Conservation (phyloP, 1,140 invertebrate species). For the Magallana ariakensis region DNA sequence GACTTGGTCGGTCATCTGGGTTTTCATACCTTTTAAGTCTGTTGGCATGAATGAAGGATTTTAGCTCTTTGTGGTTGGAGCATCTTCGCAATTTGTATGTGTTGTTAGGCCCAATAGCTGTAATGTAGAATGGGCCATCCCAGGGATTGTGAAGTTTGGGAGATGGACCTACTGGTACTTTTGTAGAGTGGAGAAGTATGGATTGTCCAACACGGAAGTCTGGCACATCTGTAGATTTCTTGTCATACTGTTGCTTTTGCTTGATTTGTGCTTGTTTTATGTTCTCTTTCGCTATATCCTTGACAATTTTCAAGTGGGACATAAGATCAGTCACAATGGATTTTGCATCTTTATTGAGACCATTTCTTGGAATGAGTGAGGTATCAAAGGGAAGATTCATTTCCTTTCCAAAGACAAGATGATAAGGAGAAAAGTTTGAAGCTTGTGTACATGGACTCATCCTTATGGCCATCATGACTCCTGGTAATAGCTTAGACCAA, state of each 20-base stretch:
- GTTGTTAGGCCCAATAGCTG: conserved; percentile 49
- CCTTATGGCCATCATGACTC: conserved; percentile 1
- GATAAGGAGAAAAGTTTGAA: conserved; percentile 47
- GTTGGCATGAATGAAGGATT: conserved; percentile 28
- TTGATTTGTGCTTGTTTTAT: not conserved
- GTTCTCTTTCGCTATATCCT: conserved; percentile 5
- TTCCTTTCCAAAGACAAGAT: conserved; percentile 54
- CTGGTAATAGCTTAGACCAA: conserved; percentile 50
- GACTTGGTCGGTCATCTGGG: not conserved
- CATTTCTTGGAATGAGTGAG: conserved; percentile 14
- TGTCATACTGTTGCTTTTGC: conserved; percentile 34
- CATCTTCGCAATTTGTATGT: conserved; percentile 48
- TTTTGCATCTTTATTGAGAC: conserved; percentile 22
- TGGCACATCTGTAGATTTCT: conserved; percentile 39
- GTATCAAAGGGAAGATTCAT: conserved; percentile 27
- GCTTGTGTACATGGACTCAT: conserved; percentile 49
- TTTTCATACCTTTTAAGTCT: conserved; percentile 41
- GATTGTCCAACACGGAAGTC: conserved; percentile 44
- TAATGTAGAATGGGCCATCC: conserved; percentile 55
- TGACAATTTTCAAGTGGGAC: conserved; percentile 1
- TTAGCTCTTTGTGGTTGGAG: not conserved
- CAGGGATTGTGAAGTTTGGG: conserved; percentile 49
- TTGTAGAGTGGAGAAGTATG: conserved; percentile 48
- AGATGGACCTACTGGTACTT: too few relatives aligned
- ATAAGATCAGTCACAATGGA: too few relatives aligned